phyloP scores from a whole-genome alignment of 92 coral and sea anemone genomes.

The Muricea muricata region DNA sequence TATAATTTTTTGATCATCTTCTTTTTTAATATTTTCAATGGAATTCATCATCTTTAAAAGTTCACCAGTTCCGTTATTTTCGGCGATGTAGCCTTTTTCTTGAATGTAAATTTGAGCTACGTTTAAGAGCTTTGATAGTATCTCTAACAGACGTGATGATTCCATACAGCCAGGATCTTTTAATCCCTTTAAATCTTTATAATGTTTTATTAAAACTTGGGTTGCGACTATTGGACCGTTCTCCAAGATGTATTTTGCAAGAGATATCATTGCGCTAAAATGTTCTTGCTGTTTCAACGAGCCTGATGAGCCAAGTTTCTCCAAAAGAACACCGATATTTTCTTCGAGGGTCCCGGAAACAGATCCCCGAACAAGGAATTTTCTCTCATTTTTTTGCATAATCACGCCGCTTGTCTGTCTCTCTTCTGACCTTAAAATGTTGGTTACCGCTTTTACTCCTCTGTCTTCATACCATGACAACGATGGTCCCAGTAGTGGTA shows the following conservation, averaged over 20 bases:
- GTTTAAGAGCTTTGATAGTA: too few species aligned
- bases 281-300: background rate
- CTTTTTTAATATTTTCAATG: background rate
- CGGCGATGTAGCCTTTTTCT: background rate
- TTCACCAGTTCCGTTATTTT: background rate
- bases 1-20: background rate
- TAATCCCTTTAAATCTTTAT: too few species aligned
- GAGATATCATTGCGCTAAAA: background rate
- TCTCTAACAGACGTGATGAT: too few species aligned
- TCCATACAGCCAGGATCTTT: too few species aligned
- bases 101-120: background rate
- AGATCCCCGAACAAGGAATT: constrained; percentile 26
- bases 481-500: background rate
- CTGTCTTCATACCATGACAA: background rate
- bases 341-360: constrained; percentile 16
- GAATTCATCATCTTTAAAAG: background rate
- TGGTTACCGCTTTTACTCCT: background rate
- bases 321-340: constrained; percentile 40
- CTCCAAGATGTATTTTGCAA: background rate
- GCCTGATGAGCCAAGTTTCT: constrained; percentile 18
- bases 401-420: background rate
- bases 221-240: constrained; percentile 5
- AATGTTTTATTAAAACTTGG: too few species aligned
- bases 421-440: background rate
- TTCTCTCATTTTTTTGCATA: too few species aligned